Evolutionary conservation across 2,888 invertebrate genomes (phyloP).

Genomic region (Lobophora halterata): DNA sequence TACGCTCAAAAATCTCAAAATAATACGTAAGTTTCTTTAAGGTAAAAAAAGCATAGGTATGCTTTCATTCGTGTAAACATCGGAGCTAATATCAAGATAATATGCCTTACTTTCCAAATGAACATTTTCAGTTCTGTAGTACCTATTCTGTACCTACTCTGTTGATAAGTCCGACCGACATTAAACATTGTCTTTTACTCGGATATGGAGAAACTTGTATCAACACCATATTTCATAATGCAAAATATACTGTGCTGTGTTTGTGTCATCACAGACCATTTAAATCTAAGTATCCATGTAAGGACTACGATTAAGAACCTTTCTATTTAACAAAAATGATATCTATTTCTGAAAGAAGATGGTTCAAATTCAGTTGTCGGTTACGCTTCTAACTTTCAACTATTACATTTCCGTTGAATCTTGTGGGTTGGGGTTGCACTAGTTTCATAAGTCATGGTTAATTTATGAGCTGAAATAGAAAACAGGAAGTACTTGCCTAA

Average conservation of each 20-base stretch:
- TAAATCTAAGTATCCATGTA: constrained; percentile 38
- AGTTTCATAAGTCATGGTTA: constrained; percentile 45
- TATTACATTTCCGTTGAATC: constrained; percentile 32
- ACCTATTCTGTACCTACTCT: no score
- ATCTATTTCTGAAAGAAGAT: constrained; percentile 13
- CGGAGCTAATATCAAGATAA: no score
- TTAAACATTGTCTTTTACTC: no score
- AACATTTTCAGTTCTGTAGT: no score
- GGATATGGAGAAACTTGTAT: background rate
- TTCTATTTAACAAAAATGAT: constrained; percentile 16
- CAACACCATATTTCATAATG: constrained; percentile 28
- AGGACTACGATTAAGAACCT: constrained; percentile 38
- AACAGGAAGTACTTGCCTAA: constrained; percentile 11
- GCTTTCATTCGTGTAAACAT: no score
- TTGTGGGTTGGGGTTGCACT: constrained; percentile 38
- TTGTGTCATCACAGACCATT: constrained; percentile 37
- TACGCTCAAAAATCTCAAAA: no score
- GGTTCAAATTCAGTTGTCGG: constrained; percentile 24
- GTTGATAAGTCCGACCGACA: no score
- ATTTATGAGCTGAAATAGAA: constrained; percentile 39
- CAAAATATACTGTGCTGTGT: constrained; percentile 31
- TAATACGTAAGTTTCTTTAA: no score
- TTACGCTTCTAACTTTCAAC: constrained; percentile 30
- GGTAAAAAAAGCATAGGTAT: no score
- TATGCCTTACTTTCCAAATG: no score